Evolutionary conservation across 1,140 invertebrate species (phyloP).

Genomic region (Melipona quadrifasciata): DNA sequence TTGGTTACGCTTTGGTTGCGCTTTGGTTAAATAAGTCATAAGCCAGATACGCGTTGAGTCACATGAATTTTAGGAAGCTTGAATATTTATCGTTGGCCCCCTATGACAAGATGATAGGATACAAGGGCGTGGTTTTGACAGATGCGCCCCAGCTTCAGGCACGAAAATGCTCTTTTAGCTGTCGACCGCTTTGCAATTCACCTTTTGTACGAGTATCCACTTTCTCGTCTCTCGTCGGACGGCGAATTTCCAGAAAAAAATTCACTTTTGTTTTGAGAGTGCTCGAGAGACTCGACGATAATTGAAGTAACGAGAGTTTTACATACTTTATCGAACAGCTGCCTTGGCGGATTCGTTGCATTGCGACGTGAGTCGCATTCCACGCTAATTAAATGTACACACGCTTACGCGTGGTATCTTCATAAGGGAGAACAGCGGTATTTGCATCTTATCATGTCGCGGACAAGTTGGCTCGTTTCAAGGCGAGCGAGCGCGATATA

Average conservation of each 20-base stretch:
- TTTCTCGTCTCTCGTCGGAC: not conserved
- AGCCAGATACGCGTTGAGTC: no score
- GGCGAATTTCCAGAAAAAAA: not conserved
- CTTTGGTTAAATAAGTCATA: not conserved
- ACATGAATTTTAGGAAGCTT: not conserved
- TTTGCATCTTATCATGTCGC: slow-evolving; percentile 62
- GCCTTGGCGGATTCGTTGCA: not conserved
- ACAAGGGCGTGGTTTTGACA: slow-evolving; percentile 79
- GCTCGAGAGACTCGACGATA: no score
- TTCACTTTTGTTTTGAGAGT: not conserved
- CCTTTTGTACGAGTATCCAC: no score
- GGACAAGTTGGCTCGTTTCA: slow-evolving; percentile 39
- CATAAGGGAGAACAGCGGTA: slow-evolving; percentile 33
- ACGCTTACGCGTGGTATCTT: slow-evolving; percentile 16
- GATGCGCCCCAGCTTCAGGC: slow-evolving; percentile 61
- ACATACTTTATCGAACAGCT: not conserved
- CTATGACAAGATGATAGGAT: slow-evolving; percentile 32
- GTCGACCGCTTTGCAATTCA: not conserved
- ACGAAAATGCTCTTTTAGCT: slow-evolving; percentile 35
- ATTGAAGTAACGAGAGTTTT: no score
- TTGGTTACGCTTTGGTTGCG: no score
- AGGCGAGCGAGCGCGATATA: slow-evolving; percentile 55
- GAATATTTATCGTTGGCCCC: not conserved
- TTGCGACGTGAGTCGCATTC: not conserved
- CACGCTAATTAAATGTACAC: slow-evolving; percentile 5